Evolutionary conservation across 2,888 invertebrate genomes (phyloP), one percentile per base, ranked within the genome.

Genomic region (Troides helena): DNA sequence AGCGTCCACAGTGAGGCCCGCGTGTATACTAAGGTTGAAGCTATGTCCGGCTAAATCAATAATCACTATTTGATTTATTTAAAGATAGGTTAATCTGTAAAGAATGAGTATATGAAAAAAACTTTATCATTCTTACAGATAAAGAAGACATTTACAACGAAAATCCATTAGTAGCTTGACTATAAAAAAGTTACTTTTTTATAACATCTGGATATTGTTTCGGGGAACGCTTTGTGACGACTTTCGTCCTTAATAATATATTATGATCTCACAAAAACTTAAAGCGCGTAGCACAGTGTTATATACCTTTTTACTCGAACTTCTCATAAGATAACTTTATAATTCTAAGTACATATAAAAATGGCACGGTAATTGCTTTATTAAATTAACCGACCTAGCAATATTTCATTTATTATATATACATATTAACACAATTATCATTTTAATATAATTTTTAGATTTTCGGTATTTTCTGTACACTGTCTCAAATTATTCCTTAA

Each of bases 401-500:
- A 36, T 8, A 36, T 36, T 21, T 21, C 21, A 21, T 21, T 21
- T 21, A 21, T 21, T 21, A 21, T 21, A 21, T 21, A 21, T 21
- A 21, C 21, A 21, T 21, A 21, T 21, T 21, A 21, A 21, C 21
- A 21, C 21, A 21, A 21, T 21, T 21, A 0, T 21, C 21, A 21
- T 39, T 39, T 46, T 46, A 46, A 46, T 0, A 12, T 46, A 14
- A 14, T 46, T 46, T 4, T 14, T 46, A 12, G 14, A 10, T 50
- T 62, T 23, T 25, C 1, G 21, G 21, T 1, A 25, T 50, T 53
- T 39, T 63, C 62, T 50, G 23, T 63, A 53, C 25, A 63, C 21
- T 14, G 50, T 62, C 53, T 50, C 50, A 7, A 46, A 7, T 56
- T 53, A 64, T 56, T 64, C 21, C 50, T 64, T 64, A 46, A 46